These are phyloP conservation scores for Pygmarrhopalites habei DNA, from an alignment of 1,140 invertebrate species.

Conservation along the genomic window DNA sequence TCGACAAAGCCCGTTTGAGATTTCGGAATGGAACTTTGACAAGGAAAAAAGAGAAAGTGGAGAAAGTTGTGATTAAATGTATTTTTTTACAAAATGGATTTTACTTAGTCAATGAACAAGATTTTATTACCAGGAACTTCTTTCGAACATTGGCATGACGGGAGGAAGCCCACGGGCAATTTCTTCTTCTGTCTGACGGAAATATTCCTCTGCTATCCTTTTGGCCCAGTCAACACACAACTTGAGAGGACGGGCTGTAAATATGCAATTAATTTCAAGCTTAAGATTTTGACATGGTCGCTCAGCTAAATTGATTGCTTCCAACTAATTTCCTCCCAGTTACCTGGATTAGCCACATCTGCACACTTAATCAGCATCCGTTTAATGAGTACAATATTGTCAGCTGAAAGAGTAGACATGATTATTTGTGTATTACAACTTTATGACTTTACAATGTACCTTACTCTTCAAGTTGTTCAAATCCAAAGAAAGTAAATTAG, in stretches of 20 bases:
- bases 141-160: constrained; percentile 94
- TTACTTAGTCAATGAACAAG: too few relatives aligned
- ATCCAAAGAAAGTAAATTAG: too few relatives aligned
- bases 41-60: too few relatives aligned
- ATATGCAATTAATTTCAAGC: too few relatives aligned
- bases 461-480: too few relatives aligned
- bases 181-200: constrained; percentile 78
- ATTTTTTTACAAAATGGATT: too few relatives aligned
- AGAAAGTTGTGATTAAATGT: too few relatives aligned
- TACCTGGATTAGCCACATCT: constrained; percentile 91
- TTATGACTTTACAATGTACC: too few relatives aligned
- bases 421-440: too few relatives aligned
- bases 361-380: constrained; percentile 97
- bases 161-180: constrained; percentile 72
- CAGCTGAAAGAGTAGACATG: constrained; percentile 47
- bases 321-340: too few relatives aligned
- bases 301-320: too few relatives aligned
- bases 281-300: too few relatives aligned
- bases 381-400: constrained; percentile 75
- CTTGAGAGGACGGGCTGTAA: constrained; percentile 62
- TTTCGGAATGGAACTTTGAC: constrained; percentile 90
- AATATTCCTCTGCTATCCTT: constrained; percentile 83
- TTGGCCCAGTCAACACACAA: constrained; percentile 82
- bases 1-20: constrained; percentile 95
- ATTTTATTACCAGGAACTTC: constrained; percentile 79